Conservation (phyloP, 2,888 invertebrate genomes). For the Tenthredo notha region DNA sequence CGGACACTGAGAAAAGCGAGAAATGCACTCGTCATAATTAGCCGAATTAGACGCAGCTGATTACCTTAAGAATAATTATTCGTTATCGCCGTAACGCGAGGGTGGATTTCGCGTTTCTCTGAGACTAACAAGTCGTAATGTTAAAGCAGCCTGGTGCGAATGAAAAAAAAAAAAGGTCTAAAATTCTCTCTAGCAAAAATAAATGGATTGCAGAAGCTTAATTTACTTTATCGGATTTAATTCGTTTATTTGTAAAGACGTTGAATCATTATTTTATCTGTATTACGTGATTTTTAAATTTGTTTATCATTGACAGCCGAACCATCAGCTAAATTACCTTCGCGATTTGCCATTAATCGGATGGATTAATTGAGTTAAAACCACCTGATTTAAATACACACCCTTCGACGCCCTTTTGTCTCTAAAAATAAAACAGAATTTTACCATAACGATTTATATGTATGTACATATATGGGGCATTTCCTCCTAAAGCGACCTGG, state of each 20-base stretch:
- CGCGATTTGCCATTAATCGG: conserved; percentile 11
- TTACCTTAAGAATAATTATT: conserved; percentile 3
- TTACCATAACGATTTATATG: not conserved
- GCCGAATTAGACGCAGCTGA: conserved; percentile 26
- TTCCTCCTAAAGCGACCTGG: too few relatives aligned
- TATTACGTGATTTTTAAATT: not conserved
- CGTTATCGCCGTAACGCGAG: not conserved
- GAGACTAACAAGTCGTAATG: conserved; percentile 13
- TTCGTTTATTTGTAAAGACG: not conserved
- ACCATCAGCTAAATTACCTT: not conserved
- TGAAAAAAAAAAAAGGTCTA: not conserved
- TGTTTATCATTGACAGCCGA: not conserved
- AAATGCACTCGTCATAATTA: not conserved
- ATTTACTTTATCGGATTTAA: not conserved
- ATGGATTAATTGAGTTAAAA: conserved; percentile 2
- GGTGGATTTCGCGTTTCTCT: not conserved
- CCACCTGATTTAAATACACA: not conserved
- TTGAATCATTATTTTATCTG: not conserved
- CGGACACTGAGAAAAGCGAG: not conserved
- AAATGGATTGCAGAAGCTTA: not conserved
- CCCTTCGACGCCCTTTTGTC: not conserved
- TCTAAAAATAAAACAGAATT: not conserved
- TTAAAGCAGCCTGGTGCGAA: not conserved
- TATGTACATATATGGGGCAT: not conserved
- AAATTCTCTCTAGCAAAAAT: not conserved